Evolutionary conservation across 2,113 vertebrate species (phyloP).

Genomic region (Pelecanus crispus): DNA sequence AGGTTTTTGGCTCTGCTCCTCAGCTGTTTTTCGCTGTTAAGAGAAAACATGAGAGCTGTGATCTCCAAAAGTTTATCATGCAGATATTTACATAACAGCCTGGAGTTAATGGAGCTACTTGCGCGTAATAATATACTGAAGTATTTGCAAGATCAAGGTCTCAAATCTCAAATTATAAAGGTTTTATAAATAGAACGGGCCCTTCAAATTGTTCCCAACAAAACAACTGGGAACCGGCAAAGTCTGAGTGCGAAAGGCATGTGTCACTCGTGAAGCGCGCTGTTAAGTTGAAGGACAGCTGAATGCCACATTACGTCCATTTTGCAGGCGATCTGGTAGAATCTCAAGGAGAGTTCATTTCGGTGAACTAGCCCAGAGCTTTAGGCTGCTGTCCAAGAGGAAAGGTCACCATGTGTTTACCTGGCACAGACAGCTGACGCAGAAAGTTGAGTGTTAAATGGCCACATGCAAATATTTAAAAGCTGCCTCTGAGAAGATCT

Average conservation of each 20-base stretch:
- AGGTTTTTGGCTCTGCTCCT: neutral
- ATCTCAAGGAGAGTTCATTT: neutral
- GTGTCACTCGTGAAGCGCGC: rapidly evolving
- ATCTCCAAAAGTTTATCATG: neutral
- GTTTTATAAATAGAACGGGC: neutral
- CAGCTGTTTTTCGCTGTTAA: neutral
- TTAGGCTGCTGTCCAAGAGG: neutral
- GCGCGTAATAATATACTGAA: neutral
- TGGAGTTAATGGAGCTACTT: neutral
- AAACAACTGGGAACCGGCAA: neutral
- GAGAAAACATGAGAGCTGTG: neutral
- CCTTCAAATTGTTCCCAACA: neutral
- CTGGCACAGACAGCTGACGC: neutral
- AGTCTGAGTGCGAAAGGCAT: rapidly evolving
- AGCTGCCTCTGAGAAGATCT: neutral
- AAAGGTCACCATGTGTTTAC: neutral
- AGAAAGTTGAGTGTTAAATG: neutral
- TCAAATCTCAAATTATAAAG: neutral
- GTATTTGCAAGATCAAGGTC: neutral
- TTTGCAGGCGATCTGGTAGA: neutral
- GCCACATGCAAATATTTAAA: neutral
- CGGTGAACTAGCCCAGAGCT: neutral
- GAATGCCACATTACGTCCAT: rapidly evolving
- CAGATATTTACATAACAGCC: neutral
- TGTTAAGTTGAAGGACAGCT: neutral